Percentiles rank a stretch among this genome's conserved stretches.
phyloP scores from a whole-genome alignment of 1,140 invertebrate genomes.

The Chymomyza costata region DNA sequence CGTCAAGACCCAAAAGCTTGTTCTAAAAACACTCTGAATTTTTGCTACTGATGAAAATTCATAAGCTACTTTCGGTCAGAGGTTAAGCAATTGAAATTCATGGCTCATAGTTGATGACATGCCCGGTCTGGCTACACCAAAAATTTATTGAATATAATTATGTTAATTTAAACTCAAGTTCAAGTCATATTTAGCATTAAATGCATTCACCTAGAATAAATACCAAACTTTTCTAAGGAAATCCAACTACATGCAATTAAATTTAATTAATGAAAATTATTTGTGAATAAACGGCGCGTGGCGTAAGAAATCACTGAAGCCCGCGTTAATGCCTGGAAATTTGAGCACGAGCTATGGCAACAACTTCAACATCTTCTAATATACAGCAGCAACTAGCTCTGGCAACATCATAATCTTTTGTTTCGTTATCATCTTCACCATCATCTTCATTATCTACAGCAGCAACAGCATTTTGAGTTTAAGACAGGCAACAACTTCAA shows the following conservation, averaged over 20 bases:
- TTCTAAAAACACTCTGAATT: too few species aligned
- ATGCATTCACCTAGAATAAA: neutral
- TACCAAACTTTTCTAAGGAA: neutral
- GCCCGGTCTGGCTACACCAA: neutral
- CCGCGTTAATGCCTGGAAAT: slow-evolving; percentile 1
- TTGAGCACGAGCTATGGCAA: neutral
- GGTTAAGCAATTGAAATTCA: slow-evolving; percentile 66
- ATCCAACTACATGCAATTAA: neutral
- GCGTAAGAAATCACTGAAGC: neutral
- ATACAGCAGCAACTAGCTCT: too few species aligned
- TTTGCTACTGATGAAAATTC: slow-evolving; percentile 59
- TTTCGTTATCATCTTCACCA: neutral
- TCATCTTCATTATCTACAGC: neutral
- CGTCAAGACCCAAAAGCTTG: too few species aligned
- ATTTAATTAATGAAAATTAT: slow-evolving; percentile 3
- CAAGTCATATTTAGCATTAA: neutral
- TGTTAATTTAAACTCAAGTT: too few species aligned
- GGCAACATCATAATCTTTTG: neutral
- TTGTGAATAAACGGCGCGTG: too few species aligned
- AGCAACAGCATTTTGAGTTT: neutral
- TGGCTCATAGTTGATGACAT: slow-evolving; percentile 29
- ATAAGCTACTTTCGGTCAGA: slow-evolving; percentile 32
- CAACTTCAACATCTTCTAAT: neutral
- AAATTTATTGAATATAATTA: slow-evolving; percentile 24
- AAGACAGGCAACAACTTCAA: neutral